Base-by-base conservation (phyloP, 2,888 invertebrate species). In the Pomacea canaliculata region DNA sequence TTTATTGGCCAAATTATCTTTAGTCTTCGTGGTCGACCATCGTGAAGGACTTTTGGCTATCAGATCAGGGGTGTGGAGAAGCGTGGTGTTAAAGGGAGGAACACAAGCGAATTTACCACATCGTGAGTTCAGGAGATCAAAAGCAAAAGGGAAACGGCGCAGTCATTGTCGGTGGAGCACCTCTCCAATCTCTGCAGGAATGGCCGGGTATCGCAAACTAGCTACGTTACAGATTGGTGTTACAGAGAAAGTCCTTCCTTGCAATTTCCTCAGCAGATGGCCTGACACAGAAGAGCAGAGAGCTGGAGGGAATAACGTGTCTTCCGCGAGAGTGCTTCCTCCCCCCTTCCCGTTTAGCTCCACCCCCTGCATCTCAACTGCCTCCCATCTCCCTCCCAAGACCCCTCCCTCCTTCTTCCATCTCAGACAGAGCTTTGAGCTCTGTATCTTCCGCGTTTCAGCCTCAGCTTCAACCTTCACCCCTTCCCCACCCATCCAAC, bases 221-320 rank as follows among this genome's bases (percentile, higher is more conserved):
- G 73, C 73, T 73, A 73, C 49, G 73, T 73, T 73, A 73, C 73
- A 73, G 66, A 73, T 73, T 73, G 73, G 13, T 37, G 66, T 66
- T 56, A 66, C 66, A 73, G 66, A 63, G 73, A 73, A 73, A 73
- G 73, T 73, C 73, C 51, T 73, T 63, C 72, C 73, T 49, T 66
- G 51, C 73, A 73, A 73, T 73, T 73, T 73, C 73, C 73, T 73
- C 49, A 73, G 73, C 73, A 73, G 73, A 73, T 73, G 73, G 73
- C 73, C 51, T 23, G 66, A 27, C 56, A 19, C 48, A 48, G 56
- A 73, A 66, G 66, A 67, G 27, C 56, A 37, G 51, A 60, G 27
- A 23, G n/a, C 65, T 72, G 71, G 37, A 71, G 71, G 71, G 63
- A 46, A 63, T 63, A 5, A n/a, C n/a, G 23, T 63, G 23, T 63